Percentiles rank a stretch among this genome's conserved stretches.
phyloP scores from a whole-genome alignment of 2,888 invertebrate genomes.

The Drosophila eohydei region DNA sequence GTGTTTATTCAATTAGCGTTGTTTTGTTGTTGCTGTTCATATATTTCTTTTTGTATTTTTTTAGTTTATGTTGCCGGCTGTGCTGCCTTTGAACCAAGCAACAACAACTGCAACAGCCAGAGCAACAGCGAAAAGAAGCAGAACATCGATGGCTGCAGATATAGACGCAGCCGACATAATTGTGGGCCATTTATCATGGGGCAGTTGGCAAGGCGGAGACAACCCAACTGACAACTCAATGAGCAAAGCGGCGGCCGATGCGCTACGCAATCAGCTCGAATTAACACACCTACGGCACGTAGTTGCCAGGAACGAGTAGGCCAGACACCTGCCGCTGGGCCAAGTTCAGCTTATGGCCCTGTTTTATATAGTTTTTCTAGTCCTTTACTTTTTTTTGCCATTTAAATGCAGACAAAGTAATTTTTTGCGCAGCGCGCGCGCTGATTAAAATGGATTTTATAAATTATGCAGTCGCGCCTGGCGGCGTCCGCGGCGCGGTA shows the following conservation, averaged over 20 bases:
- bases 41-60: slow-evolving; percentile 12
- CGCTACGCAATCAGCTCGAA: slow-evolving; percentile 63
- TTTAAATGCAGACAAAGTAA: slow-evolving; percentile 84
- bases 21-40: slow-evolving; percentile 5
- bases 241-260: slow-evolving; percentile 63
- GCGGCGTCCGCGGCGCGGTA: slow-evolving; percentile 32
- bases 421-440: slow-evolving; percentile 69
- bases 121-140: slow-evolving; percentile 3
- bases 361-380: slow-evolving; percentile 17
- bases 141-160: slow-evolving; percentile 53
- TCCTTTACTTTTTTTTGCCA: slow-evolving; percentile 37
- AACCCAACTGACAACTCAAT: slow-evolving; percentile 79
- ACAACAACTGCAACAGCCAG: slow-evolving; percentile 14
- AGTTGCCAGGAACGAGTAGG: slow-evolving; percentile 26
- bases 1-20: slow-evolving; percentile 77
- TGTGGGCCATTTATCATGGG: slow-evolving; percentile 76
- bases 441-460: slow-evolving; percentile 82
- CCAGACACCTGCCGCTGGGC: slow-evolving; percentile 73
- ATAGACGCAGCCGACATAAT: slow-evolving; percentile 66
- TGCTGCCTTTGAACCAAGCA: slow-evolving; percentile 57
- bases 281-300: slow-evolving; percentile 77
- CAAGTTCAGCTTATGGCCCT: slow-evolving; percentile 68
- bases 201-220: slow-evolving; percentile 63
- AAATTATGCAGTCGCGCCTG: slow-evolving; percentile 72
- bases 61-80: slow-evolving; percentile 39